These are phyloP conservation scores for Sebastiscus albofasciatus DNA, from an alignment of 2,797 vertebrate species.

Conservation along the genomic window DNA sequence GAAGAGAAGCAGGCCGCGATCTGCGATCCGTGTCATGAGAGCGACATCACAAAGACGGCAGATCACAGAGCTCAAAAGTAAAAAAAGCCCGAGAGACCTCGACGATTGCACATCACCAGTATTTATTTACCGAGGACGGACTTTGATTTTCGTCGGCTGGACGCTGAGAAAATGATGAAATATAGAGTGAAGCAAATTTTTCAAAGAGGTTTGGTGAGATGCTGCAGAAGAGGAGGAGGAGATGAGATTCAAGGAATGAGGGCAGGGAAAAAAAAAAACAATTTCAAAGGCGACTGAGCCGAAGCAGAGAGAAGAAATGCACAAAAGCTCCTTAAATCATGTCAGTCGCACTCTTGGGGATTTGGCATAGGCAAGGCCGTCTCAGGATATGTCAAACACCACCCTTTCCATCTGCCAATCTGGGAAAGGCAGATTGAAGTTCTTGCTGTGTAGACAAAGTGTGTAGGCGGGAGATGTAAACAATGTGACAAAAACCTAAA, in stretches of 20 bases:
- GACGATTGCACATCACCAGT: background rate
- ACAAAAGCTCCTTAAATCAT: constrained; percentile 74
- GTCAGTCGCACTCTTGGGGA: constrained; percentile 73
- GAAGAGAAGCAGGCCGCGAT: constrained; percentile 15
- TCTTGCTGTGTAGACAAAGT: constrained; percentile 51
- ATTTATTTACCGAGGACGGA: background rate
- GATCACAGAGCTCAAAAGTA: background rate
- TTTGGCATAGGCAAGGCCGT: constrained; percentile 55
- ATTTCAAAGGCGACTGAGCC: constrained; percentile 60
- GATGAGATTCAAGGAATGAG: constrained; percentile 61
- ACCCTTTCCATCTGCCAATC: constrained; percentile 69
- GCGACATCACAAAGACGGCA: constrained; percentile 17
- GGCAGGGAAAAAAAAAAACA: constrained; percentile 27
- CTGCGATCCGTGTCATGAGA: constrained; percentile 17
- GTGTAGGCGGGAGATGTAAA: constrained; percentile 60
- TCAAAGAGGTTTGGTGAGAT: constrained; percentile 38
- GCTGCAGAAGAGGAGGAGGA: constrained; percentile 33
- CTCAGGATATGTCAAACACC: constrained; percentile 70
- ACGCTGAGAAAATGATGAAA: background rate
- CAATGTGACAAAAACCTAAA: constrained; percentile 63
- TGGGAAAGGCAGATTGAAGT: constrained; percentile 44
- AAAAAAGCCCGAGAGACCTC: background rate
- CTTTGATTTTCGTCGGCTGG: background rate
- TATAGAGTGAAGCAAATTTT: background rate
- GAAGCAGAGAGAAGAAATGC: constrained; percentile 50